phyloP scores from a whole-genome alignment of 2,888 invertebrate genomes.

The Falcaria lacertinaria region DNA sequence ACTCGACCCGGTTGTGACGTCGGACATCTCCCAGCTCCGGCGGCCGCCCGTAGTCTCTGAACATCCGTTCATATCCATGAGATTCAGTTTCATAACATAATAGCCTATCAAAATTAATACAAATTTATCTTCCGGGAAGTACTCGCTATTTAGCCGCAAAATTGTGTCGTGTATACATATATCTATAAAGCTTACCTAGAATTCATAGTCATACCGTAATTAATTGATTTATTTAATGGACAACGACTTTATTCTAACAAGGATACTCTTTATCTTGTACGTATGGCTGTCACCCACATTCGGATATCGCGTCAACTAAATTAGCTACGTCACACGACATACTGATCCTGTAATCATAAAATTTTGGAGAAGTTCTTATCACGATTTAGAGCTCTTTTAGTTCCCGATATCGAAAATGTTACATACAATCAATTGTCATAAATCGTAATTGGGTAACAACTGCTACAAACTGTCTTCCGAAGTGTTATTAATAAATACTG shows the following conservation, averaged over 20 bases:
- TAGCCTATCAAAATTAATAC: conserved; percentile 23
- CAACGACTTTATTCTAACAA: conserved; percentile 24
- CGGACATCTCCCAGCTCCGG: conserved; percentile 29
- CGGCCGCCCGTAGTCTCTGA: conserved; percentile 23
- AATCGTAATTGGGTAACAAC: too few relatives aligned
- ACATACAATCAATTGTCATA: too few relatives aligned
- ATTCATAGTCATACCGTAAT: too few relatives aligned
- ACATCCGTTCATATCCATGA: conserved; percentile 31
- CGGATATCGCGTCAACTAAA: conserved; percentile 15
- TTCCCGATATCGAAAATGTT: too few relatives aligned
- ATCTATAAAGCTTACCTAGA: too few relatives aligned
- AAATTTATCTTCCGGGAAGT: conserved; percentile 15
- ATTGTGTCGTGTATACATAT: background rate
- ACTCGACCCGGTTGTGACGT: conserved; percentile 46
- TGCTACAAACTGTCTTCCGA: too few relatives aligned
- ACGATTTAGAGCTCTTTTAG: too few relatives aligned
- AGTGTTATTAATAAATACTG: too few relatives aligned
- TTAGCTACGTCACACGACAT: background rate
- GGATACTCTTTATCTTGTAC: conserved; percentile 33
- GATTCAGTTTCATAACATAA: conserved; percentile 28
- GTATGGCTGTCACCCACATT: conserved; percentile 31
- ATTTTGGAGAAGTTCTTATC: too few relatives aligned
- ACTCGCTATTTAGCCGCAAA: background rate
- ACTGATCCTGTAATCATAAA: too few relatives aligned
- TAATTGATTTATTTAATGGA: conserved; percentile 24